A percentile compares a stretch with the other conserved stretches of the same genome.
Evolutionary conservation across 1,140 invertebrate genomes (phyloP).

Genomic region (Tetramorium parvispinum): DNA sequence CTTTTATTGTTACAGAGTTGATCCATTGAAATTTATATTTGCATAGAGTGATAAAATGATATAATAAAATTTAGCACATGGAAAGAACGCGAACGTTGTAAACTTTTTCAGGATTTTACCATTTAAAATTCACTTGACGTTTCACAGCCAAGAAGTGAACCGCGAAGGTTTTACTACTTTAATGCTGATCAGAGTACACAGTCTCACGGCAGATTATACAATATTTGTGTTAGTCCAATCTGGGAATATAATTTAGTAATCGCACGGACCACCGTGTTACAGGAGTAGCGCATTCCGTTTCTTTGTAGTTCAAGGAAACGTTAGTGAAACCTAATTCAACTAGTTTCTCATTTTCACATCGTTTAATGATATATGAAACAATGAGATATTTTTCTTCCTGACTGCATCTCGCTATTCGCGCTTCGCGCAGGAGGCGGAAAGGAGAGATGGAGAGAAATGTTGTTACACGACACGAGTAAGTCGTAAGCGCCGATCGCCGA

Average conservation of each 20-base stretch:
- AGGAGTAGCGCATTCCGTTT: neutral
- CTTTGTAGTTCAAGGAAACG: constrained; percentile 33
- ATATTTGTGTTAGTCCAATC: neutral
- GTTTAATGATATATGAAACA: neutral
- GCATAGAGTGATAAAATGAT: neutral
- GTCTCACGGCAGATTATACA: neutral
- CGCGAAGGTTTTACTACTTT: too few species aligned
- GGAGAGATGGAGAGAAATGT: neutral
- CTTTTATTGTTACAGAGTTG: too few species aligned
- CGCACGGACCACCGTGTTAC: neutral
- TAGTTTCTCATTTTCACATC: neutral
- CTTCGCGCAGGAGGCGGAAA: neutral
- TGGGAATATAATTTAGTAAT: neutral
- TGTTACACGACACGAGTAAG: too few species aligned
- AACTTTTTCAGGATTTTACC: too few species aligned
- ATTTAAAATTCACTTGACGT: too few species aligned
- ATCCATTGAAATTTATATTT: too few species aligned
- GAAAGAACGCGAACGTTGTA: neutral
- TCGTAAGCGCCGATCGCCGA: neutral
- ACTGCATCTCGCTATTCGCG: neutral
- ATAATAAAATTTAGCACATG: neutral
- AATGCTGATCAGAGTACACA: too few species aligned
- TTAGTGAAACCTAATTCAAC: neutral
- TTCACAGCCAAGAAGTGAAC: too few species aligned
- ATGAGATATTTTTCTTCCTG: neutral